These are phyloP conservation scores for Gonocerus acuteangulatus DNA, from an alignment of 2,888 invertebrate genomes.

Conservation along the genomic window DNA sequence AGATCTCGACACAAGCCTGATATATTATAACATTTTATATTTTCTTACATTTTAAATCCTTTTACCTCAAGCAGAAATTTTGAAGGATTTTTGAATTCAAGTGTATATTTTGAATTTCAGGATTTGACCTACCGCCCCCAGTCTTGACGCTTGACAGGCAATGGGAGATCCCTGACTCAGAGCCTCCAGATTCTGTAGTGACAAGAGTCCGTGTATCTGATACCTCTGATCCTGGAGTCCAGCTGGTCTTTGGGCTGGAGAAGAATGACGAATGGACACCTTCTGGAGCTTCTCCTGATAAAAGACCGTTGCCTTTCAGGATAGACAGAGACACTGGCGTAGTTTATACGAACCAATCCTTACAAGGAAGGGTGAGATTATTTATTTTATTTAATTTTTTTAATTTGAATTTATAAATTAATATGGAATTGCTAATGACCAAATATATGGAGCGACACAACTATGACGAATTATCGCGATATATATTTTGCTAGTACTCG, in stretches of 20 bases:
- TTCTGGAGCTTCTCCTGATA: slow-evolving; percentile 36
- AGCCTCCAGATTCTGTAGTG: slow-evolving; percentile 63
- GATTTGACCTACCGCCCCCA: slow-evolving; percentile 23
- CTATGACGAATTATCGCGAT: too few relatives aligned
- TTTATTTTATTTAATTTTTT: too few relatives aligned
- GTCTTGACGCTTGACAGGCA: slow-evolving; percentile 33
- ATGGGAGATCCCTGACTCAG: slow-evolving; percentile 66
- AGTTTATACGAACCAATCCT: slow-evolving; percentile 69
- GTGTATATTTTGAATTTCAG: background rate
- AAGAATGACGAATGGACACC: slow-evolving; percentile 43
- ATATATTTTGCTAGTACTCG: too few relatives aligned
- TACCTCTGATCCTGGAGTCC: slow-evolving; percentile 53
- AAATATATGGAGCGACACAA: background rate
- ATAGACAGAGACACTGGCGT: slow-evolving; percentile 69
- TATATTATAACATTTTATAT: too few relatives aligned
- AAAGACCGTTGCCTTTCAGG: slow-evolving; percentile 58
- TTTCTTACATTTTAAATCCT: too few relatives aligned
- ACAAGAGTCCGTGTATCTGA: slow-evolving; percentile 54
- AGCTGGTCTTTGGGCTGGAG: slow-evolving; percentile 62
- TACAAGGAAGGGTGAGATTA: slow-evolving; percentile 66
- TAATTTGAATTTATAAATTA: too few relatives aligned
- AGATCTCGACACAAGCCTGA: too few relatives aligned
- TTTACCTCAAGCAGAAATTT: too few relatives aligned
- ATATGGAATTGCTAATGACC: background rate
- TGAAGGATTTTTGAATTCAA: too few relatives aligned